Evolutionary conservation across 2,797 vertebrate genomes (phyloP), one percentile per base, ranked within the genome.

Genomic region (Acanthurus leucopareius): DNA sequence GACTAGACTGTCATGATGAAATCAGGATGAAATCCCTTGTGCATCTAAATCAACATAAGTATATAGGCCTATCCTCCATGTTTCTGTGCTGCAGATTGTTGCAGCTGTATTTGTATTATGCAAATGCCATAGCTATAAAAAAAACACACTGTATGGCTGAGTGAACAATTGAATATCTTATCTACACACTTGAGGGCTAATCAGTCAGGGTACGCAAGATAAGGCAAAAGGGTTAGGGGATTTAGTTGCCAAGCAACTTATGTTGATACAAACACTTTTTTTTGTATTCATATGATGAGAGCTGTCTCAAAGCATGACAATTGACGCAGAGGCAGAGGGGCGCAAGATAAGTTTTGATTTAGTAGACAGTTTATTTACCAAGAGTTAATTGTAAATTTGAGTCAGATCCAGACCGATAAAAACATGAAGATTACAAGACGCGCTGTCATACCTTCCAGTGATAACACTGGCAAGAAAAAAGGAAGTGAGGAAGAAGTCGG

Each of bases 211-310:
- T 80, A 84, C 11, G 77, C 75, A 85, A 87, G 83, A 80, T 68
- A 73, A 83, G 65, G 69, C 77, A 66, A 77, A 84, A 58, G 74
- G 72, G 79, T 73, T 81, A 51, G 38, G 86, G 85, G 86, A 79
- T 38, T 91, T 80, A 67, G 91, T 89, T 93, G 78, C 90, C 82
- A 81, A 72, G 91, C 74, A 86, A 90, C 84, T 88, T 75, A 38
- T 73, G 42, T 79, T 74, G 75, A 87, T 75, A 75, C 54, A 85
- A 88, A 78, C 59, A 35, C 10, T 63, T 73, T 75, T 76, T 63
- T 60, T 22, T 35, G 32, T 35, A 32, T 69, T 69, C 6, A 32
- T 40, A 77, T 35, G 45, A 75, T 58, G 35, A 45, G 8, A 67
- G 40, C n/a, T 35, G 10, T 71, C 38, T 69, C 47, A 80, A 80